Evolutionary conservation across 92 coral and sea anemone genomes (phyloP).

Genomic region (Galaxea fascicularis): DNA sequence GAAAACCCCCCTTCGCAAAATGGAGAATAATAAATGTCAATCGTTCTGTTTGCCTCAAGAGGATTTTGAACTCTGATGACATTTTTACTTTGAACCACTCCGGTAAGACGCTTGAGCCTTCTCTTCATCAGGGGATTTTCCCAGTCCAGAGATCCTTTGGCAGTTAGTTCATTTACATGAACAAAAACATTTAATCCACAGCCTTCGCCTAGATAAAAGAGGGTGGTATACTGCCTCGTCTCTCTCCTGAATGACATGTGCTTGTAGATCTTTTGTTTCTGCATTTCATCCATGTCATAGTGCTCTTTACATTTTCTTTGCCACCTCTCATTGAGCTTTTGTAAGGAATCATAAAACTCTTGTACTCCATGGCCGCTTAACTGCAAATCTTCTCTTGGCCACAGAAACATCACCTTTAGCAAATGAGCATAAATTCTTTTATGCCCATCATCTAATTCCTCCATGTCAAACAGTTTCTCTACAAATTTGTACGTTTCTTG

Average conservation of each 20-base stretch:
- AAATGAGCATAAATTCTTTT: constrained; percentile 47
- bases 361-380: constrained; percentile 14
- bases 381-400: constrained; percentile 51
- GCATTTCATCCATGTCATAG: neutral
- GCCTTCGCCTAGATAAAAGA: constrained; percentile 29
- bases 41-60: neutral
- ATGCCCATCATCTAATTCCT: neutral
- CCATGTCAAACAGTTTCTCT: neutral
- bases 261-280: neutral
- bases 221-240: constrained; percentile 22
- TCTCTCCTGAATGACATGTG: constrained; percentile 15
- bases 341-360: constrained; percentile 17
- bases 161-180: constrained; percentile 6
- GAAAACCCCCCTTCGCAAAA: constrained; percentile 49
- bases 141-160: constrained; percentile 23
- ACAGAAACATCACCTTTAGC: constrained; percentile 60
- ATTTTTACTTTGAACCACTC: constrained; percentile 23
- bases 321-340: constrained; percentile 8
- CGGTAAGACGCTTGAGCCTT: constrained; percentile 24
- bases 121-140: neutral
- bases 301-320: neutral
- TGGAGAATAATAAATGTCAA: constrained; percentile 46
- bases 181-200: constrained; percentile 21
- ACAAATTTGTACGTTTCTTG: constrained; percentile 9
- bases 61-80: constrained; percentile 20